Evolutionary conservation across 2,888 invertebrate genomes (phyloP), one percentile per base, ranked within the genome.

Genomic region (Ochropleura plecta): DNA sequence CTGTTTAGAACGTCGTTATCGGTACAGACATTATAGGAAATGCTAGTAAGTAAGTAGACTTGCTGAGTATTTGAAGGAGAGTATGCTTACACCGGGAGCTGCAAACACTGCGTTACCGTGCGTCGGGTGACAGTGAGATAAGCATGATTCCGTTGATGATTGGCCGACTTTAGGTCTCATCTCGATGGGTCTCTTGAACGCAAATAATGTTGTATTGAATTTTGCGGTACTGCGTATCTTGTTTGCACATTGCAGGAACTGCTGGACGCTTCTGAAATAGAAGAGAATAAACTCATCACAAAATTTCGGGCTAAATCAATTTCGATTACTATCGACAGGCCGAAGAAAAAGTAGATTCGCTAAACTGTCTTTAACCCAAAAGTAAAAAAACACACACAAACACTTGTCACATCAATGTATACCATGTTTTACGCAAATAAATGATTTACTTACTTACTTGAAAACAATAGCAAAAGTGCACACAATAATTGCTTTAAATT

Each of bases 401-500:
- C 30, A 30, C 30, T 30, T n/a, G n/a, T n/a, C n/a, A n/a, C n/a
- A n/a, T n/a, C n/a, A n/a, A n/a, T n/a, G n/a, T n/a, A n/a, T n/a
- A n/a, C n/a, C n/a, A n/a, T n/a, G n/a, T n/a, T n/a, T n/a, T n/a
- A n/a, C n/a, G n/a, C n/a, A n/a, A n/a, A n/a, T n/a, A n/a, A n/a
- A n/a, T n/a, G n/a, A n/a, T n/a, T n/a, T n/a, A n/a, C n/a, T n/a
- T n/a, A n/a, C n/a, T n/a, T n/a, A n/a, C n/a, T n/a, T n/a, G n/a
- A n/a, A n/a, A n/a, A n/a, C 49, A 60, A 72, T 67, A 85, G 63
- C 63, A 82, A 64, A 73, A 82, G 48, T 82, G 57, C 30, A 62
- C 67, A 62, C 53, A 73, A 73, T 77, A 73, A 82, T 73, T 62
- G 83, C 70, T 85, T 82, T 85, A 66, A 82, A 77, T 82, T 82